These are phyloP conservation scores for Linurgus olivaceus DNA, from an alignment of 2,797 vertebrate species.

Conservation along the genomic window DNA sequence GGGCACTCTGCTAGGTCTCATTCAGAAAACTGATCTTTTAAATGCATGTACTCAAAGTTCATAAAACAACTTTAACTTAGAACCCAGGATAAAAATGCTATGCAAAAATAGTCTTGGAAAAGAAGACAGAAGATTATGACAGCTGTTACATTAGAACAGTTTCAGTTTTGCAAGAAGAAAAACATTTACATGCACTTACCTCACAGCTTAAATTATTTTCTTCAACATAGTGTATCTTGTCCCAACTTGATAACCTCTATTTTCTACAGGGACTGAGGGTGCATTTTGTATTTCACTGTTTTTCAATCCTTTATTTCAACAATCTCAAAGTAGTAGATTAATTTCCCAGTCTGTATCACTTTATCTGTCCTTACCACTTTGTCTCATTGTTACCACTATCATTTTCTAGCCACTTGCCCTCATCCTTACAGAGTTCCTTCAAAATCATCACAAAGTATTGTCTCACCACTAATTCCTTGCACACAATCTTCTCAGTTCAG, in stretches of 20 bases:
- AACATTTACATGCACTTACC: neutral
- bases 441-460: neutral
- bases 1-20: neutral
- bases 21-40: neutral
- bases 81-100: neutral
- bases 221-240: neutral
- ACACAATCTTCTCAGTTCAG: neutral
- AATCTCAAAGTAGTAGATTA: neutral
- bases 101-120: neutral
- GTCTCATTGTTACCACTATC: neutral
- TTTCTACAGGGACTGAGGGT: neutral
- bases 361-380: neutral
- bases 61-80: neutral
- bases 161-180: neutral
- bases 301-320: neutral
- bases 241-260: neutral
- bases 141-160: neutral
- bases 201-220: neutral
- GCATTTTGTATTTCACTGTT: neutral
- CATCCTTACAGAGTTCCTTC: neutral
- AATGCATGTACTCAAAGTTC: neutral
- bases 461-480: neutral
- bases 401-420: neutral
- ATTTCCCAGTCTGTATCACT: neutral
- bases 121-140: neutral